Evolutionary conservation across 2,113 vertebrate genomes (phyloP).

Genomic region (Oxygymnocypris stewartii): DNA sequence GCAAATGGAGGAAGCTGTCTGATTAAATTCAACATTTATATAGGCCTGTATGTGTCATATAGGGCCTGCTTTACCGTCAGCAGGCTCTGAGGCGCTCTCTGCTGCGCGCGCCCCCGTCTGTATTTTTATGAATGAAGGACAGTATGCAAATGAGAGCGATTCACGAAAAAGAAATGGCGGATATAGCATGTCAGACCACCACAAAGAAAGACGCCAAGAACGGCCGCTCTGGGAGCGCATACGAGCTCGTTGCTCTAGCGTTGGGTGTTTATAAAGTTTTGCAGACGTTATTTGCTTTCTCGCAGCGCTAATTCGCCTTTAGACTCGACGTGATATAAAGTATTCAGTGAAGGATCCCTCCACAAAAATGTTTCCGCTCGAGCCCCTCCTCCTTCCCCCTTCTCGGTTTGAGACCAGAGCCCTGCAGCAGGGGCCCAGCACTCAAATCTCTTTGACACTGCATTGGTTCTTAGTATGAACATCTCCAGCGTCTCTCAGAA

Average conservation of each 20-base stretch:
- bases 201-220: constrained; percentile 54
- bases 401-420: constrained; percentile 51
- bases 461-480: constrained; percentile 45
- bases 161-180: constrained; percentile 76
- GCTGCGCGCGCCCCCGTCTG: constrained; percentile 31
- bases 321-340: not conserved
- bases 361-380: constrained; percentile 65
- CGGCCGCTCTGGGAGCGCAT: not conserved
- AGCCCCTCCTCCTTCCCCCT: constrained; percentile 46
- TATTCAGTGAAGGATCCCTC: constrained; percentile 49
- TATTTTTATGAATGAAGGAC: constrained; percentile 84
- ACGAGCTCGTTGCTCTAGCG: not conserved
- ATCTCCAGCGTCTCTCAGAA: not conserved
- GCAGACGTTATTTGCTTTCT: constrained; percentile 5
- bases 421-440: constrained; percentile 49
- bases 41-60: not conserved
- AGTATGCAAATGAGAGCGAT: constrained; percentile 83
- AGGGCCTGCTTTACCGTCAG: constrained; percentile 1
- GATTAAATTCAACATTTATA: not conserved
- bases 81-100: constrained; percentile 4
- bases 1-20: not conserved
- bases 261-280: not conserved
- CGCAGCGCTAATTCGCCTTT: not conserved
- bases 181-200: constrained; percentile 66
- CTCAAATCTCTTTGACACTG: constrained; percentile 44